Evolutionary conservation across 2,888 invertebrate species (phyloP).

Genomic region (Dynastes maya): DNA sequence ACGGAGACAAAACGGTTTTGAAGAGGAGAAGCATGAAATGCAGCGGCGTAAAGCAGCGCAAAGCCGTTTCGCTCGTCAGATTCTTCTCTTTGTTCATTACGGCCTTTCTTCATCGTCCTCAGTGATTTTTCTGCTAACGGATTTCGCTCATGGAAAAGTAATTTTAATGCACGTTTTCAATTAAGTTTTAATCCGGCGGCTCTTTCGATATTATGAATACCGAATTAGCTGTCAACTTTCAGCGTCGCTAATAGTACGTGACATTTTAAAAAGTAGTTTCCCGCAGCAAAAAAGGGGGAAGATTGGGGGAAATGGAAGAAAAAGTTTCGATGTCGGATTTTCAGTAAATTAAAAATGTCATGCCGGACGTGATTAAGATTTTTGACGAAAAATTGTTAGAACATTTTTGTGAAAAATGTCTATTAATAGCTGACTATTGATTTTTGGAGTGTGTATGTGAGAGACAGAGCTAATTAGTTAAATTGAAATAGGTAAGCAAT

Average conservation of each 20-base stretch:
- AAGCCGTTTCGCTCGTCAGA: constrained; percentile 40
- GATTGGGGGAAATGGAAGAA: background rate
- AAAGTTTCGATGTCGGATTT: background rate
- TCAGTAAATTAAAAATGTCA: constrained; percentile 25
- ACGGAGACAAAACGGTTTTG: constrained; percentile 29
- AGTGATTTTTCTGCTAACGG: constrained; percentile 42
- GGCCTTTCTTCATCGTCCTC: constrained; percentile 1
- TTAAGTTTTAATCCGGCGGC: constrained; percentile 59
- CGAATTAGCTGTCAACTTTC: constrained; percentile 49
- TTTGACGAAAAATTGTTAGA: background rate
- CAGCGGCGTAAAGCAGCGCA: constrained; percentile 4
- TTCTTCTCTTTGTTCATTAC: background rate
- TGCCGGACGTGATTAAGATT: background rate
- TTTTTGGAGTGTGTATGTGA: too few relatives aligned
- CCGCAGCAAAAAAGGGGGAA: background rate
- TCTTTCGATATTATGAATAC: constrained; percentile 47
- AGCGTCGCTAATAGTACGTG: constrained; percentile 37
- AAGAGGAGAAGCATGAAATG: constrained; percentile 47
- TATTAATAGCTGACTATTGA: too few relatives aligned
- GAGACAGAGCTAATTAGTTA: too few relatives aligned
- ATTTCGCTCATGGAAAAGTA: constrained; percentile 63
- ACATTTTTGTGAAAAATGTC: too few relatives aligned
- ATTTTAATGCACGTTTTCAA: constrained; percentile 65
- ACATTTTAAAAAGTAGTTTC: constrained; percentile 34
- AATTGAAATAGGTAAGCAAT: too few relatives aligned